phyloP scores from a whole-genome alignment of 2,113 vertebrate species.

The Nasalis larvatus region DNA sequence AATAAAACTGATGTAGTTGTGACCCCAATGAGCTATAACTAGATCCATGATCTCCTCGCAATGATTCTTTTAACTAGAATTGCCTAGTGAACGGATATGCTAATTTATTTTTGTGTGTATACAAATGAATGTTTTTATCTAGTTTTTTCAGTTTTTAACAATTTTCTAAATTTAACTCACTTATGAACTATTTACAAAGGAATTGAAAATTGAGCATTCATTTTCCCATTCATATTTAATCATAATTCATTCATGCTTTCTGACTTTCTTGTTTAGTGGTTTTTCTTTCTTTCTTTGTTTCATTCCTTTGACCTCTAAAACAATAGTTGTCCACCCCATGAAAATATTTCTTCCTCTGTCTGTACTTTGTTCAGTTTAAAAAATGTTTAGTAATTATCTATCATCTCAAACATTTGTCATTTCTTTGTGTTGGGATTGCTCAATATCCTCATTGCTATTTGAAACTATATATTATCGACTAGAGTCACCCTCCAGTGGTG shows the following conservation, averaged over 20 bases:
- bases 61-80: not conserved
- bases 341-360: not conserved
- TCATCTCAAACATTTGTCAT: not conserved
- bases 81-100: not conserved
- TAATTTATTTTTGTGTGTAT: not conserved
- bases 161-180: constrained; percentile 14
- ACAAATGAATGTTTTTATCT: not conserved
- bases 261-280: not conserved
- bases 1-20: not conserved
- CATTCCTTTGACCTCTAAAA: constrained; percentile 11
- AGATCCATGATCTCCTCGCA: not conserved
- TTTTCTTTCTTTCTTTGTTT: not conserved
- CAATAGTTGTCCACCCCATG: not conserved
- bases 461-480: not conserved
- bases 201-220: not conserved
- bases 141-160: constrained; percentile 36
- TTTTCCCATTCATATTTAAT: constrained; percentile 10
- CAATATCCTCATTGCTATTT: not conserved
- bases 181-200: constrained; percentile 6
- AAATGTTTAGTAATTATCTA: not conserved
- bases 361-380: not conserved
- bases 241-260: not conserved
- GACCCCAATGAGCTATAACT: not conserved
- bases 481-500: not conserved
- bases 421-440: not conserved